phyloP scores from a whole-genome alignment of 2,797 vertebrate species.

The Cryptoblepharus egeriae region DNA sequence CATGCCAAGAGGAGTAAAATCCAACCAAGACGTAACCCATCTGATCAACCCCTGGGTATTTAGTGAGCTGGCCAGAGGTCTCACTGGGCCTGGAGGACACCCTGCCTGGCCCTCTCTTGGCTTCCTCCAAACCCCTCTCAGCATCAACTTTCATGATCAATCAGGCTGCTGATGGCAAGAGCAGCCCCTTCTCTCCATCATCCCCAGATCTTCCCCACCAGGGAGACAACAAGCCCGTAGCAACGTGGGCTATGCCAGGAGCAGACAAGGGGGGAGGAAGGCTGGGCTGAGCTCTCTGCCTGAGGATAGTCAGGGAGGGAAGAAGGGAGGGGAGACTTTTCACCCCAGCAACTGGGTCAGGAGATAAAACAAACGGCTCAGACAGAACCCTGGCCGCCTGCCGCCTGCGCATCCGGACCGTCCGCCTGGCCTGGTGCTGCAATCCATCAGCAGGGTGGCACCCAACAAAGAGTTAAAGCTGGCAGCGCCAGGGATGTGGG shows the following conservation, averaged over 20 bases:
- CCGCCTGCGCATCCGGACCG: not conserved
- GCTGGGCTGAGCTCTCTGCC: slow-evolving; percentile 3
- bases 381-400: not conserved
- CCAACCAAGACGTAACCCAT: not conserved
- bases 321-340: not conserved
- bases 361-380: not conserved
- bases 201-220: not conserved
- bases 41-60: not conserved
- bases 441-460: fast-evolving
- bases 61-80: not conserved
- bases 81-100: not conserved
- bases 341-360: not conserved
- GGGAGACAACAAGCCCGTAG: slow-evolving; percentile 11
- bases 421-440: fast-evolving
- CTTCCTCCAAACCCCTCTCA: not conserved
- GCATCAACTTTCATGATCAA: fast-evolving
- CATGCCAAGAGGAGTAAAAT: not conserved
- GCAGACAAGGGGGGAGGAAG: not conserved
- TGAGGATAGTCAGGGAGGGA: not conserved
- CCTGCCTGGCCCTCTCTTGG: not conserved
- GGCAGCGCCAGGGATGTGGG: slow-evolving; percentile 6
- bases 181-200: not conserved
- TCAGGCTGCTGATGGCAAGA: not conserved
- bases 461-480: slow-evolving; percentile 42
- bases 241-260: not conserved